phyloP scores from a whole-genome alignment of 2,113 vertebrate genomes.

The Porphyrio hochstetteri region DNA sequence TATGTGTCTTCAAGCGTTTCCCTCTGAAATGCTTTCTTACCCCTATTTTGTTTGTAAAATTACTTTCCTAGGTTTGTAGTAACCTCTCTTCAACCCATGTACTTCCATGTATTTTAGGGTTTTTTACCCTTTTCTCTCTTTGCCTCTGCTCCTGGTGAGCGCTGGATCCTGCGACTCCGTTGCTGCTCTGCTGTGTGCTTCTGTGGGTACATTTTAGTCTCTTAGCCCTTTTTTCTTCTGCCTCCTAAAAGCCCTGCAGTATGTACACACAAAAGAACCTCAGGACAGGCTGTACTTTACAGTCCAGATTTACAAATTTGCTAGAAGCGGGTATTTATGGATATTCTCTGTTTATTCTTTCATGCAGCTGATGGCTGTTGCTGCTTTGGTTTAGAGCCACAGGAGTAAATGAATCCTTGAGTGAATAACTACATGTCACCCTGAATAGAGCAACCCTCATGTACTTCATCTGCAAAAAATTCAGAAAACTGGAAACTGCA shows the following conservation, averaged over 20 bases:
- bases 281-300: neutral
- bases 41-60: neutral
- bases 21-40: neutral
- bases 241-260: neutral
- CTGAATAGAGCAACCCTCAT: neutral
- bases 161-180: fast-evolving
- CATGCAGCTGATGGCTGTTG: neutral
- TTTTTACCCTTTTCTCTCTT: neutral
- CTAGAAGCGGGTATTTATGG: neutral
- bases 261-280: neutral
- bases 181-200: neutral
- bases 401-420: conserved; percentile 45
- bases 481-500: conserved; percentile 16
- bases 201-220: neutral
- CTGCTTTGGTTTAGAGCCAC: conserved; percentile 24
- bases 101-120: neutral
- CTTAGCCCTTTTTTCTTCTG: neutral
- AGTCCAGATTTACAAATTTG: conserved; percentile 6
- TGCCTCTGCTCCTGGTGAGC: fast-evolving
- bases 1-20: neutral
- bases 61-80: neutral
- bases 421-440: conserved; percentile 35
- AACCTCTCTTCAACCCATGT: neutral
- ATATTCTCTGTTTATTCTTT: conserved; percentile 14
- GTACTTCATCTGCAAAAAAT: conserved; percentile 42